Percentiles rank a stretch among this genome's conserved stretches.
Conservation (phyloP, 2,888 invertebrate genomes). For the Rhogogaster chlorosoma region DNA sequence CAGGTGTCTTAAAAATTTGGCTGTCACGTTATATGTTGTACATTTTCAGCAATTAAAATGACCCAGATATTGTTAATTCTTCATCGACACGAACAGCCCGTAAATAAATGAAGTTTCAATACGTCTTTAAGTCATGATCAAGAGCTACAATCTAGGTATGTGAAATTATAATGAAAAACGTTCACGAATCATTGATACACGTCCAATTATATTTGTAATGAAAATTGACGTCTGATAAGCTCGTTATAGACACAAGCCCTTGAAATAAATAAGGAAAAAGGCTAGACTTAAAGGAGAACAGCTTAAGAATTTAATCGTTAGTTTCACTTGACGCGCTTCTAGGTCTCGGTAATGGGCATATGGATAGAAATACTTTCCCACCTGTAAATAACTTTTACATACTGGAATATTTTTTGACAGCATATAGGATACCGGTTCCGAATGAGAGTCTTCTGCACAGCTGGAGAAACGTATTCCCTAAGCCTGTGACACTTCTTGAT, state of each 20-base stretch:
- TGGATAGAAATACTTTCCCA: slow-evolving; percentile 13
- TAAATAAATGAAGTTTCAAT: background rate
- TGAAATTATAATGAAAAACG: background rate
- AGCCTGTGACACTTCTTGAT: background rate
- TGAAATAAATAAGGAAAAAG: background rate
- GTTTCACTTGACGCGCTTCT: slow-evolving; percentile 15
- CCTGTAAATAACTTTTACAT: background rate
- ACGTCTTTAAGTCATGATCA: background rate
- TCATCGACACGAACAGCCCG: background rate
- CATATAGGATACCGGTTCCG: background rate
- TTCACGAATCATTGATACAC: background rate
- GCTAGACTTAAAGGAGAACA: slow-evolving; percentile 41
- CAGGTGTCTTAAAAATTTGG: background rate
- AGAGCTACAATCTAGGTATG: background rate
- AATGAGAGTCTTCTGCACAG: background rate
- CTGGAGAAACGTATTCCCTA: background rate
- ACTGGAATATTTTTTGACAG: background rate
- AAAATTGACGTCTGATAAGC: background rate
- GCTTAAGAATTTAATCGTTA: slow-evolving; percentile 7
- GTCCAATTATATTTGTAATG: background rate
- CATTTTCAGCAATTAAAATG: background rate
- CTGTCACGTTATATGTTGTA: background rate
- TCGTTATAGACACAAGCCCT: background rate
- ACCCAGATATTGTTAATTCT: background rate
- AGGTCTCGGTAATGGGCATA: background rate